A percentile compares a stretch with the other conserved stretches of the same genome.
These are phyloP conservation scores for Caenorhabditis briggsae DNA, from an alignment of 1,140 invertebrate genomes.

Conservation along the genomic window DNA sequence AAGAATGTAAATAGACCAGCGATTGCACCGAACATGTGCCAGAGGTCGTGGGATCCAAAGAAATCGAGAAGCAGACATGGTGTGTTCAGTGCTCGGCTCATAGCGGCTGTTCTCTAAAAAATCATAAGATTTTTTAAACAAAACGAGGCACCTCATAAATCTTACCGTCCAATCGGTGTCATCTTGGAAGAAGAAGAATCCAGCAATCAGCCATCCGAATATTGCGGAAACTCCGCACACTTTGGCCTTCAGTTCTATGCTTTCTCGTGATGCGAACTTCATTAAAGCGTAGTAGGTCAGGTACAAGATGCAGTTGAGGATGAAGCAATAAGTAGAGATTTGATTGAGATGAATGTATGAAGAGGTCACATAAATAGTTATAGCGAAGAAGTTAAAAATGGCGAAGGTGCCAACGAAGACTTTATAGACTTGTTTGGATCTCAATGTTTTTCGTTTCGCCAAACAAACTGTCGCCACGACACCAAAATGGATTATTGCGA, in stretches of 20 bases:
- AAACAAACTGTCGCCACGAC: not conserved
- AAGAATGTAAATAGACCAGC: conserved; percentile 43
- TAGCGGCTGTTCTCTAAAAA: not conserved
- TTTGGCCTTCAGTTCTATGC: not conserved
- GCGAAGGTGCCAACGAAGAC: not conserved
- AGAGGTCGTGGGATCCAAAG: conserved; percentile 28
- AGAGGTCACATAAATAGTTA: not conserved
- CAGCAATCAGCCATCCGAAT: not conserved
- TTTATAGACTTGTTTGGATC: not conserved
- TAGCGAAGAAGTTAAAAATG: not conserved
- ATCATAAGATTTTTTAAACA: not conserved
- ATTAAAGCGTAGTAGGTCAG: not conserved
- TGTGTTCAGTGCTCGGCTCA: conserved; percentile 32
- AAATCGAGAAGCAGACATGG: not conserved
- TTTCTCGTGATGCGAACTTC: not conserved
- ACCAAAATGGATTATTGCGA: not conserved
- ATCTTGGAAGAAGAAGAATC: conserved; percentile 42
- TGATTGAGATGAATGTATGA: conserved; percentile 18
- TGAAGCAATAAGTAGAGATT: conserved; percentile 23
- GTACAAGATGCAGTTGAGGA: not conserved
- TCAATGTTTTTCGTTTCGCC: not conserved
- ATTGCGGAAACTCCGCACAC: not conserved
- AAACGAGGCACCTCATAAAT: not conserved
- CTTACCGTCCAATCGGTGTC: conserved; percentile 33
- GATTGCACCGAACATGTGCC: conserved; percentile 31